Evolutionary conservation across 2,888 invertebrate genomes (phyloP).

Genomic region (Aleiodes leptofemur): DNA sequence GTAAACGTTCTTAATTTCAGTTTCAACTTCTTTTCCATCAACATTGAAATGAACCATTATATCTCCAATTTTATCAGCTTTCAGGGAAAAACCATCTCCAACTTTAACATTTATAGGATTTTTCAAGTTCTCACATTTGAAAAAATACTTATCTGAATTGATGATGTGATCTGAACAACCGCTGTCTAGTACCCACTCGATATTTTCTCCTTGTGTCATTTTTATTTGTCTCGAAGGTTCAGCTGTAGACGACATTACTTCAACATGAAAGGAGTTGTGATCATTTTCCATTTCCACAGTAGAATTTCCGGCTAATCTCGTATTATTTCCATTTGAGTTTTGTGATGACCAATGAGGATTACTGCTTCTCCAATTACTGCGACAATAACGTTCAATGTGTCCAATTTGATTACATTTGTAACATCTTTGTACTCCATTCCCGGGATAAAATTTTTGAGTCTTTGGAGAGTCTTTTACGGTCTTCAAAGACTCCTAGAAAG

Average conservation of each 20-base stretch:
- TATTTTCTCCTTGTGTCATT: neutral
- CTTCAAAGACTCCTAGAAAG: no score
- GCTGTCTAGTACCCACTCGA: constrained; percentile 50
- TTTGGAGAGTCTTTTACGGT: no score
- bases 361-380: neutral
- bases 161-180: constrained; percentile 51
- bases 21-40: constrained; percentile 30
- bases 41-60: constrained; percentile 39
- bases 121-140: constrained; percentile 34
- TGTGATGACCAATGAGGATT: neutral
- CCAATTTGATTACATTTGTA: constrained; percentile 53
- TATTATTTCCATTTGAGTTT: neutral
- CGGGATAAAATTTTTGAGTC: no score
- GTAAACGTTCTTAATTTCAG: constrained; percentile 42
- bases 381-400: constrained; percentile 53
- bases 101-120: constrained; percentile 47
- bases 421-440: constrained; percentile 34
- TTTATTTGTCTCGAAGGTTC: neutral
- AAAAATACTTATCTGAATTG: constrained; percentile 45
- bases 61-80: constrained; percentile 46
- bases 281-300: neutral
- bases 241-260: neutral
- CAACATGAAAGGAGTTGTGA: neutral
- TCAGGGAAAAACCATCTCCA: constrained; percentile 47
- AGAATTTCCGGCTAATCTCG: neutral